A percentile compares a stretch with the other conserved stretches of the same genome.
Evolutionary conservation across 2,113 vertebrate genomes (phyloP).

Genomic region (Gasterosteus nipponicus): DNA sequence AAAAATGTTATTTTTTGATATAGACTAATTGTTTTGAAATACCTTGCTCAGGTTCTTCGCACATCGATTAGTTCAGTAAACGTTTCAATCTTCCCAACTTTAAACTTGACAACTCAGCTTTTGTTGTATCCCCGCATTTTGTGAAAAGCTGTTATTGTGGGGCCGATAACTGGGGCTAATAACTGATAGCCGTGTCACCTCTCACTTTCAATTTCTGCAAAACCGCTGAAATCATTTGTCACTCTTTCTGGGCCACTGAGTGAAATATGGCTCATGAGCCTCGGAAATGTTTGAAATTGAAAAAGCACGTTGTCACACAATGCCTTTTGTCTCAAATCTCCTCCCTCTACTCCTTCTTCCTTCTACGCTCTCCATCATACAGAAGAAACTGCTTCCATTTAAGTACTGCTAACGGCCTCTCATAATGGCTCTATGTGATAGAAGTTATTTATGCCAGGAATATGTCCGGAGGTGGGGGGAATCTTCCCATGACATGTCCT

Average conservation of each 20-base stretch:
- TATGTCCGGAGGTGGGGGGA: constrained; percentile 53
- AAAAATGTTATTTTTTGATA: too few species aligned
- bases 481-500: constrained; percentile 52
- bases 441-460: constrained; percentile 79
- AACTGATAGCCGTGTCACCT: constrained; percentile 69
- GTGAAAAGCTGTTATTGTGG: constrained; percentile 45
- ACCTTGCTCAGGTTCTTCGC: background rate
- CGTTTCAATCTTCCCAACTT: background rate
- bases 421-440: constrained; percentile 77
- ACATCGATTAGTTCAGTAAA: background rate
- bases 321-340: constrained; percentile 65
- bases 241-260: constrained; percentile 72
- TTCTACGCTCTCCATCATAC: constrained; percentile 60
- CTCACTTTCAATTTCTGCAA: constrained; percentile 69
- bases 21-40: background rate
- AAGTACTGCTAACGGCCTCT: constrained; percentile 72
- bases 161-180: constrained; percentile 38
- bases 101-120: constrained; percentile 22
- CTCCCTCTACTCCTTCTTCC: constrained; percentile 39
- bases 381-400: constrained; percentile 78
- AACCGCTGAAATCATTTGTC: constrained; percentile 76
- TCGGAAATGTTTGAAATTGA: constrained; percentile 74
- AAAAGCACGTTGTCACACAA: constrained; percentile 63
- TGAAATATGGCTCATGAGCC: constrained; percentile 74
- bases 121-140: constrained; percentile 49